These are phyloP conservation scores for Diorhabda sublineata DNA, from an alignment of 1,140 invertebrate species.

Conservation along the genomic window DNA sequence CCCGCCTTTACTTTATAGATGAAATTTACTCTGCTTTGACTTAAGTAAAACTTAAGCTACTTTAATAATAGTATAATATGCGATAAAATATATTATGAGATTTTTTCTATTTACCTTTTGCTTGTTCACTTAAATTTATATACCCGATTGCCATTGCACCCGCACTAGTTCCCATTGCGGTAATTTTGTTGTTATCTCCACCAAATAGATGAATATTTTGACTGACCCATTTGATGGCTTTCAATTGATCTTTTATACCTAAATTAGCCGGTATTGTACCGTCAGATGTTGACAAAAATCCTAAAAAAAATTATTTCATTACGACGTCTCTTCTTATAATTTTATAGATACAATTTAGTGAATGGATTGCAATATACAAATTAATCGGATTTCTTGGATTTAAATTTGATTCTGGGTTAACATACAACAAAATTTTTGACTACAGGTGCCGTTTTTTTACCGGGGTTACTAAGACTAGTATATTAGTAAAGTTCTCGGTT, in stretches of 20 bases:
- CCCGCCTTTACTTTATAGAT: background rate
- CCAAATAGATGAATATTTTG: slow-evolving; percentile 16
- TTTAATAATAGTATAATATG: background rate
- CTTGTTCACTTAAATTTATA: background rate
- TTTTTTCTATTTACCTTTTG: background rate
- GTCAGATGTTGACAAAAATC: slow-evolving; percentile 16
- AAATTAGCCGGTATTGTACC: slow-evolving; percentile 12
- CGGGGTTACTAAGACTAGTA: too few species aligned
- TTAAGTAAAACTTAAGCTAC: background rate
- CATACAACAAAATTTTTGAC: too few species aligned
- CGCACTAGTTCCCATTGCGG: slow-evolving; percentile 11
- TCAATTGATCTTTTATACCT: slow-evolving; percentile 6
- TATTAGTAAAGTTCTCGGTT: too few species aligned
- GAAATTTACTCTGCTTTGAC: background rate
- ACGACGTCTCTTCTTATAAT: too few species aligned
- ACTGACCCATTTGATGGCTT: slow-evolving; percentile 12
- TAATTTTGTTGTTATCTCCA: slow-evolving; percentile 10
- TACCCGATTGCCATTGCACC: background rate
- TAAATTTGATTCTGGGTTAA: too few species aligned
- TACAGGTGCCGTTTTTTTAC: too few species aligned
- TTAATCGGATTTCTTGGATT: too few species aligned
- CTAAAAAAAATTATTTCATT: background rate
- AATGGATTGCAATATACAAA: background rate
- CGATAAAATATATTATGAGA: background rate
- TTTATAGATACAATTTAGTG: background rate